These are phyloP conservation scores for Timema cristinae DNA, from an alignment of 2,888 invertebrate genomes.

Conservation along the genomic window DNA sequence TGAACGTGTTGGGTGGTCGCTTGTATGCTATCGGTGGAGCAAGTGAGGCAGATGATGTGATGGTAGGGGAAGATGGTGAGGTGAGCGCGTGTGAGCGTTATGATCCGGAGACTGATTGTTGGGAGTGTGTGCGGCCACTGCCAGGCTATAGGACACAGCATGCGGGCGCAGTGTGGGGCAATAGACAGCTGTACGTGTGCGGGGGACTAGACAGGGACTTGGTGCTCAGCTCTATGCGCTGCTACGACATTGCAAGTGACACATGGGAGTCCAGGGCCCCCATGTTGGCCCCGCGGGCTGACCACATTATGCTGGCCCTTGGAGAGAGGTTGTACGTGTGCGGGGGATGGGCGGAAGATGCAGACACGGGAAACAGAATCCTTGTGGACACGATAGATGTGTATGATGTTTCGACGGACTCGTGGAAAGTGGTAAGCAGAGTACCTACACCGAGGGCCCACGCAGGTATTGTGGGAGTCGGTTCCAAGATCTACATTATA, in stretches of 20 bases:
- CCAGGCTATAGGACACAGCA: slow-evolving; percentile 58
- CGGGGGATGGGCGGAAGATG: slow-evolving; percentile 56
- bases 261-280: slow-evolving; percentile 53
- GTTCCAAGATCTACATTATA: slow-evolving; percentile 60
- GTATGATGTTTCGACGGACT: slow-evolving; percentile 55
- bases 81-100: slow-evolving; percentile 56
- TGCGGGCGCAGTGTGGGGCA: slow-evolving; percentile 49
- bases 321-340: slow-evolving; percentile 56
- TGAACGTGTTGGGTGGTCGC: slow-evolving; percentile 53
- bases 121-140: slow-evolving; percentile 55
- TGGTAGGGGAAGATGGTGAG: slow-evolving; percentile 29
- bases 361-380: slow-evolving; percentile 49
- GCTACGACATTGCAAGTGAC: slow-evolving; percentile 51
- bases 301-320: slow-evolving; percentile 59
- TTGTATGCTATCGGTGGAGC: slow-evolving; percentile 63
- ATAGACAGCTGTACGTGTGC: slow-evolving; percentile 40
- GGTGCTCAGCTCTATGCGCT: slow-evolving; percentile 48
- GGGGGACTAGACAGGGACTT: slow-evolving; percentile 46
- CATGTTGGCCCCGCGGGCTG: slow-evolving; percentile 59
- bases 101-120: slow-evolving; percentile 53
- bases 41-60: slow-evolving; percentile 52
- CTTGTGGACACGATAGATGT: slow-evolving; percentile 61
- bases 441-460: slow-evolving; percentile 65
- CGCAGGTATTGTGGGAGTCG: slow-evolving; percentile 60
- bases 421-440: slow-evolving; percentile 57